Base-by-base conservation (phyloP, 1,140 invertebrate genomes). In the Achatina immaculata region DNA sequence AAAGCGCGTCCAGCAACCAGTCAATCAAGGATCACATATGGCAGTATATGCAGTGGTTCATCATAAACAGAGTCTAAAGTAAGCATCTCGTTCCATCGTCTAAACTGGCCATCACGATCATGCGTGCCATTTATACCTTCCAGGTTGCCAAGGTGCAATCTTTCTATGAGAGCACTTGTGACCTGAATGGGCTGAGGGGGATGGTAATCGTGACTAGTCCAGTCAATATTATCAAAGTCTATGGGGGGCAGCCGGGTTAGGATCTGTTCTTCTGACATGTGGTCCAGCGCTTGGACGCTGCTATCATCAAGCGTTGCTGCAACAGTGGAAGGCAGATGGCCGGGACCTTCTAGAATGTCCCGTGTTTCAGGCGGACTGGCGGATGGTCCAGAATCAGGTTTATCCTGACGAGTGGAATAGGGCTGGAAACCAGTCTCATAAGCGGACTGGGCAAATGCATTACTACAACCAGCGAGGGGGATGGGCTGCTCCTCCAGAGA, bases 31-130 rank as follows among this genome's bases (percentile, higher is more conserved):
- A 80, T 69, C 65, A 96, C 95, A 93, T 98, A 98, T 93, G 96
- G 96, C 94, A 97, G 94, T 93, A 97, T 95, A 92, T 95, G 94
- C 91, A 97, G 93, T 86, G 93, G 92, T 90, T 96, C 95, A 88
- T 93, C 94, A 91, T 93, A 93, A 87, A 93, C 95, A 85, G 94
- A 94, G 90, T 92, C 93, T 91, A 92, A 93, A 83, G 93, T 93
- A 83, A 94, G 92, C 90, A 94, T 94, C 92, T 97, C 94, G 90
- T 96, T 94, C 95, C 95, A 97, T 92, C 96, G 95, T 82, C 94
- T 93, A 93, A 96, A 97, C 68, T 92, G 89, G 40, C 92, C 90
- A 83, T 92, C 86, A 81, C 85, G 82, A 88, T 94, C 92, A 89
- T 91, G 92, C 84, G 93, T 93, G 72, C 94, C 94, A 92, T 95